Evolutionary conservation across 2,888 invertebrate genomes (phyloP), one percentile per base, ranked within the genome.

Genomic region (Hecatera dysodea): DNA sequence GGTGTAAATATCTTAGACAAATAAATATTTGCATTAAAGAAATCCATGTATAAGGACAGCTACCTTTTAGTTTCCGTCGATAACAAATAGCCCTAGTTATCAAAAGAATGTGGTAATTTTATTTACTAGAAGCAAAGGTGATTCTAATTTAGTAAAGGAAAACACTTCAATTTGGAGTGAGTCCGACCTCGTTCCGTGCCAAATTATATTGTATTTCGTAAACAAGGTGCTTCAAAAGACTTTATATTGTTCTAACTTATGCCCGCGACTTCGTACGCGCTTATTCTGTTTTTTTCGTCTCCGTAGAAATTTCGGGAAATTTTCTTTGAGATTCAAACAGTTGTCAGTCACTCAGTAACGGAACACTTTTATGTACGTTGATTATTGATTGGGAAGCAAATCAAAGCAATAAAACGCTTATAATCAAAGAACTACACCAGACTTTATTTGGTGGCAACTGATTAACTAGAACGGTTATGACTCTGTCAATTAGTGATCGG

Each of bases 401-500:
- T 77, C 62, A 52, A 53, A 11, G 55, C 42, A 75, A 72, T 82
- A 71, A 81, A 81, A 78, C 50, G 44, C 39, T 81, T n/a, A n/a
- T n/a, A 68, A 81, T 78, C 53, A 70, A 67, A 67, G 46, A 71
- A 65, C 64, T 70, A 79, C 68, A 59, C 19, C 52, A 59, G 39
- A 64, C 61, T 80, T 65, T 64, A 75, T 80, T 74, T 73, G 71
- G 76, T 75, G 65, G 53, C 71, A 74, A 60, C 61, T 74, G 66
- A 80, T 72, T 74, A 69, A 62, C 56, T 56, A 60, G 70, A 76
- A 78, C 69, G 36, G 75, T 82, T 80, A 82, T 74, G 75, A 78
- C 69, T 72, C n/a, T 72, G 75, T 66, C 71, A 77, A 85, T 83
- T 83, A 82, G 52, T 67, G 64, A 78, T 75, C 55, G 57, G 46